Evolutionary conservation across 1,140 invertebrate genomes (phyloP).

Genomic region (Trypoxylus dichotomus): DNA sequence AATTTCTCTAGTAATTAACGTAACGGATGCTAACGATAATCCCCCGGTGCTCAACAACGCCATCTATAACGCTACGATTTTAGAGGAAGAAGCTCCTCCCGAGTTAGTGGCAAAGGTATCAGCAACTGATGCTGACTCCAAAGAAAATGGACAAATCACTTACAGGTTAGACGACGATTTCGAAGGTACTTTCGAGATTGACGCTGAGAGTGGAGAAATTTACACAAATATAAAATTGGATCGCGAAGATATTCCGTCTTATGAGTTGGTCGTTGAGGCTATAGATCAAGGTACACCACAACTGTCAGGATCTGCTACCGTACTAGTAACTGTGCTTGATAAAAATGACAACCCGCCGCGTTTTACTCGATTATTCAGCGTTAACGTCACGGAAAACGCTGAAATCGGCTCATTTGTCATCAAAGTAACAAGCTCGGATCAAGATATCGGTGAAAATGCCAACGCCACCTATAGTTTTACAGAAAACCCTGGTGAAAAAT

Average conservation of each 20-base stretch:
- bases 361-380: constrained; percentile 89
- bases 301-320: constrained; percentile 80
- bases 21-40: constrained; percentile 92
- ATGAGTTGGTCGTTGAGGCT: constrained; percentile 84
- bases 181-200: constrained; percentile 78
- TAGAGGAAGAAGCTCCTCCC: constrained; percentile 85
- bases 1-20: constrained; percentile 76
- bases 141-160: constrained; percentile 80
- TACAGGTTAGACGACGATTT: constrained; percentile 78
- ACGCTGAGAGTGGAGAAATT: constrained; percentile 80
- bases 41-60: constrained; percentile 76
- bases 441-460: constrained; percentile 84
- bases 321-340: constrained; percentile 82
- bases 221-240: constrained; percentile 86
- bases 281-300: constrained; percentile 83
- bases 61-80: constrained; percentile 81
- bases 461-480: constrained; percentile 88
- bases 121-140: constrained; percentile 85
- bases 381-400: constrained; percentile 94
- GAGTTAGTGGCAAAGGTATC: constrained; percentile 74
- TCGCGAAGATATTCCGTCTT: constrained; percentile 81
- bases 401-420: constrained; percentile 92
- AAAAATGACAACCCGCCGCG: constrained; percentile 95
- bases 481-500: constrained; percentile 86
- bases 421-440: constrained; percentile 86